Base-by-base conservation (phyloP, 2,797 vertebrate genomes). In the Corythornis leucogaster region DNA sequence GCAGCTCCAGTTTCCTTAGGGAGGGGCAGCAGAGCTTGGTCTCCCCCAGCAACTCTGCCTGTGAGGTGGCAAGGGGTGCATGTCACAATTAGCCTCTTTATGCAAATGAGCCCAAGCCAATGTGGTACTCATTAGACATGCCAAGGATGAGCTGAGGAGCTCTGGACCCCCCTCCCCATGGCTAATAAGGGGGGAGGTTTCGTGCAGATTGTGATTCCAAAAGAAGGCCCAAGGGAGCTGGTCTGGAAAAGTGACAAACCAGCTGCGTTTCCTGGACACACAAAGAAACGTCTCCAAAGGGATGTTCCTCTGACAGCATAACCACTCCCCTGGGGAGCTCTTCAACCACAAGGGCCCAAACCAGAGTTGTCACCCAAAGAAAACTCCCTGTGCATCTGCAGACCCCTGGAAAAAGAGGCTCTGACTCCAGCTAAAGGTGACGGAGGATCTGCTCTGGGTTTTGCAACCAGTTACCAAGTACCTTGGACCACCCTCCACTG, bases 81-180 rank as follows among this genome's bases (percentile, higher is more conserved):
- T 16, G 0, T 11, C 78, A 55, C 58, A 8, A 48, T 73, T 12
- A n/a, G 30, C 75, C 59, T 45, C 54, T 4, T 46, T 48, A 33
- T 40, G 83, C 86, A 22, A 8, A 50, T 0, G 20, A 83, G 48
- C 55, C 40, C 35, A 38, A 38, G 35, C 35, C 35, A 38, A 38
- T 38, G 35, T 38, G 35, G 35, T 38, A 38, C 35, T 54, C 33
- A 1, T 33, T 9, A 42, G 69, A 10, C 48, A 8, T 0, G 0
- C 61, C 5, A 7, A 5, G 8, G 42, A 64, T 1, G 28, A 89
- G 71, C 54, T 40, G 64, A 14, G 48, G 74, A 61, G 53, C 35
- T 74, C 3, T 50, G 61, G 64, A 68, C 63, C 5, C 30, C 12
- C 4, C 15, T 5, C 30, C 8, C 20, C 2, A 0, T 2, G 24